phyloP scores from a whole-genome alignment of 2,888 invertebrate species.

The Xestia rhomboidea region DNA sequence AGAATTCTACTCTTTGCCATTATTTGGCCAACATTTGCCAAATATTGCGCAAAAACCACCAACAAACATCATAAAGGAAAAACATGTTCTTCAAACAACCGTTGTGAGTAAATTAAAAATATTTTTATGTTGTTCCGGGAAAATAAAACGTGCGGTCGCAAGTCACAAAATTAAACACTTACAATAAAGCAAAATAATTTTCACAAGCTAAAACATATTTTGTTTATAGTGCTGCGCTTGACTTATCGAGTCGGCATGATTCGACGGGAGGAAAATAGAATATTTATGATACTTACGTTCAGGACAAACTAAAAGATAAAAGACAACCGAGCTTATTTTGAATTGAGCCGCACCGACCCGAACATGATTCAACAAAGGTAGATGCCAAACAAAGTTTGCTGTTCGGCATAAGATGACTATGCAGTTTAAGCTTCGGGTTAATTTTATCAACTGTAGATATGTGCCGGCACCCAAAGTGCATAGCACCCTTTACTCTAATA shows the following conservation, averaged over 20 bases:
- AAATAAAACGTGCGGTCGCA: background rate
- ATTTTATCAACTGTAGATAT: too few relatives aligned
- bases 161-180: background rate
- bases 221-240: background rate
- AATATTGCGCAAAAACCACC: constrained; percentile 16
- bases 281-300: background rate
- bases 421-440: background rate
- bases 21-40: constrained; percentile 21
- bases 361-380: background rate
- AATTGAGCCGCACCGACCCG: background rate
- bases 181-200: background rate
- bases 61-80: constrained; percentile 39
- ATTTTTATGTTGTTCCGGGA: constrained; percentile 26
- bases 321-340: background rate
- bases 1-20: background rate
- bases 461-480: background rate
- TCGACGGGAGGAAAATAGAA: background rate
- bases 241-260: background rate
- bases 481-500: background rate
- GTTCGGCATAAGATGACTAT: background rate
- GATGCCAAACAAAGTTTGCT: background rate
- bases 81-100: constrained; percentile 40
- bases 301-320: background rate
- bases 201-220: constrained; percentile 1
- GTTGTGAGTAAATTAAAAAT: constrained; percentile 37